Evolutionary conservation across 2,888 invertebrate genomes (phyloP), one percentile per base, ranked within the genome.

Genomic region (Ceratothoa steindachneri): DNA sequence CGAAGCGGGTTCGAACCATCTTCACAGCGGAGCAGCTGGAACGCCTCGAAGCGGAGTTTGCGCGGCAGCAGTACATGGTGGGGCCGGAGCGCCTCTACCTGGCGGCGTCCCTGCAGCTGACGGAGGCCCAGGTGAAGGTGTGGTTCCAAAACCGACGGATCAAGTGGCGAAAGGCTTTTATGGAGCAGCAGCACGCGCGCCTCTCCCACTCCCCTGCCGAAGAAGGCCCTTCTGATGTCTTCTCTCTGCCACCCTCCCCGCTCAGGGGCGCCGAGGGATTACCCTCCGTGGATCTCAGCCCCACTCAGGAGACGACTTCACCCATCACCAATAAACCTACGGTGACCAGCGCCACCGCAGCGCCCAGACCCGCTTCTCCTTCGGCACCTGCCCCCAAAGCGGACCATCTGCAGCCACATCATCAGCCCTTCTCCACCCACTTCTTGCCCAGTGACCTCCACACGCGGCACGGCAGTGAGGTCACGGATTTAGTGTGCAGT

Each of bases 11-110:
- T 52, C 87, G 97, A 28, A 97, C 97, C 0, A 97, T 97, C 82
- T 97, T 97, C 86, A 97, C 97, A 0, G 95, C 96, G 0, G 97
- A 97, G 82, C 97, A 97, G 85, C 85, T 97, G 81, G 97, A 97
- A 84, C 87, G 95, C 81, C 86, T 97, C 71, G 97, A 97, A 83
- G 92, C 93, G 0, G 97, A 97, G 86, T 97, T 97, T 83, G 95
- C 96, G 82, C 86, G 95, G 52, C 97, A 97, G 82, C 97, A 97
- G 85, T 97, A 97, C 86, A 97, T 97, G 97, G 97, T 97, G 12
- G 97, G 97, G 0, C 96, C 95, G 0, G 97, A 97, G 85, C 86
- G 97, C 76, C 88, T 95, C 2, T 96, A 96, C 85, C 86, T 97
- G 72, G 97, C 97, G 0, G 91, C 93, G 80, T 91, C 93, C 0